Conservation (phyloP, 1,140 invertebrate genomes). For the Eumeta japonica region DNA sequence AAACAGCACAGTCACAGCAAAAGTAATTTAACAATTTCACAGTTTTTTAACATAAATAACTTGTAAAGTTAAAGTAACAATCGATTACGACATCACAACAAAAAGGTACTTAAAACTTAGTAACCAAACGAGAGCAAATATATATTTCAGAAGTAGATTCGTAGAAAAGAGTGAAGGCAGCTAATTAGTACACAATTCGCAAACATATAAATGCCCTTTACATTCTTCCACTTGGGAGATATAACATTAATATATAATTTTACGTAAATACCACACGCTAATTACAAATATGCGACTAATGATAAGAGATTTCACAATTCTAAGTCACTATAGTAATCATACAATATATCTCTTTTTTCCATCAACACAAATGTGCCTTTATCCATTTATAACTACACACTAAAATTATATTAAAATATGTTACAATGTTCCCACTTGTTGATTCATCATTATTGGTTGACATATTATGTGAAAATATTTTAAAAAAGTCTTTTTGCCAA, state of each 20-base stretch:
- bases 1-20: too few species aligned
- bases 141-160: slow-evolving; percentile 4
- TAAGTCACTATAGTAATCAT: slow-evolving; percentile 15
- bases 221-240: slow-evolving; percentile 28
- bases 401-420: slow-evolving; percentile 54
- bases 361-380: slow-evolving; percentile 30
- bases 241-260: slow-evolving; percentile 42
- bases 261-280: slow-evolving; percentile 27
- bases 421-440: slow-evolving; percentile 55
- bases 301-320: slow-evolving; percentile 42
- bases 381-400: slow-evolving; percentile 42
- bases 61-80: neutral
- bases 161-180: slow-evolving; percentile 30
- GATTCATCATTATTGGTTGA: slow-evolving; percentile 34
- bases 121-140: neutral
- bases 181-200: slow-evolving; percentile 28
- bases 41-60: too few species aligned
- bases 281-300: slow-evolving; percentile 40
- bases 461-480: slow-evolving; percentile 12
- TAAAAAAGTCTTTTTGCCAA: too few species aligned
- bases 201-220: slow-evolving; percentile 49
- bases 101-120: neutral
- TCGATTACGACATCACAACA: neutral
- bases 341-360: slow-evolving; percentile 41
- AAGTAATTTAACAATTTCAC: too few species aligned